Percentiles rank a stretch among this genome's conserved stretches.
Conservation (phyloP, 2,888 invertebrate species). For the Cheilosia soror region DNA sequence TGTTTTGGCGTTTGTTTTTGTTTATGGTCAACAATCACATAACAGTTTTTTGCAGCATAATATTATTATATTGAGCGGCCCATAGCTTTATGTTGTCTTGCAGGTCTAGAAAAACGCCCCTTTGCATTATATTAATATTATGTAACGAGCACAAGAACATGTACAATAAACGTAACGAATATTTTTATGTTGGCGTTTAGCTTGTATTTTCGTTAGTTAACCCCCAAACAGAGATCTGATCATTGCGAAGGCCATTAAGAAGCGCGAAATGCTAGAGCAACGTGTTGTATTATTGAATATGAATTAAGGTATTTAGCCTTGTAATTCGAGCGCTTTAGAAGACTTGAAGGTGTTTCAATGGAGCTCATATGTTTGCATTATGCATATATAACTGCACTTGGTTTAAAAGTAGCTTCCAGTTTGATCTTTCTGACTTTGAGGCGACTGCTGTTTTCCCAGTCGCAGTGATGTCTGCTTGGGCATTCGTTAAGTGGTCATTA, state of each 20-base stretch:
- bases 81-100: too few relatives aligned
- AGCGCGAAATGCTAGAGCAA: constrained; percentile 30
- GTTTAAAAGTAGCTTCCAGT: too few relatives aligned
- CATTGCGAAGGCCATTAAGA: constrained; percentile 17
- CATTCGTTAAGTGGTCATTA: constrained; percentile 21
- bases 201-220: background rate
- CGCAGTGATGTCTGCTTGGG: constrained; percentile 10
- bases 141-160: too few relatives aligned
- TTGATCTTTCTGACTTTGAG: background rate
- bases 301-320: constrained; percentile 25
- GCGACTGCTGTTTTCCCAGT: background rate
- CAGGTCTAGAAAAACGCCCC: too few relatives aligned
- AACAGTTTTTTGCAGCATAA: constrained; percentile 10
- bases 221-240: constrained; percentile 12
- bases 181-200: background rate
- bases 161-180: too few relatives aligned
- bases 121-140: too few relatives aligned
- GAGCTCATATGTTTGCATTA: constrained; percentile 5
- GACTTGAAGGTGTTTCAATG: constrained; percentile 35
- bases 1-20: background rate
- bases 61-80: background rate
- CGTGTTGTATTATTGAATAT: constrained; percentile 29
- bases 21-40: constrained; percentile 15
- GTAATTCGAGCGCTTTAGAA: constrained; percentile 6
- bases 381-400: background rate